These are phyloP conservation scores for Cynodonichthys magdalenae DNA, from an alignment of 2,797 vertebrate species.

Conservation along the genomic window DNA sequence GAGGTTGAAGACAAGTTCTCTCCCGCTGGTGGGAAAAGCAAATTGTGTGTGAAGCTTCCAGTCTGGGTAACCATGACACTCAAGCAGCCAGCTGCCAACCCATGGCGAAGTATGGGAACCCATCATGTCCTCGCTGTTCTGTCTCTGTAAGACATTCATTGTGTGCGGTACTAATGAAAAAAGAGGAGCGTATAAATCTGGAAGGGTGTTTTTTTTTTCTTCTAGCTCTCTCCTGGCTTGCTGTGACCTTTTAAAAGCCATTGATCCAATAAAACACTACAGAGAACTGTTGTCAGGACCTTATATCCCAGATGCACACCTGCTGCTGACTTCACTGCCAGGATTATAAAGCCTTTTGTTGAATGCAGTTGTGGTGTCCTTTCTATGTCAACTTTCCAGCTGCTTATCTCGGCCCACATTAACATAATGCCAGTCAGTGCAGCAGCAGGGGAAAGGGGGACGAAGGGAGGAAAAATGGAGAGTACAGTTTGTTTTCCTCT, in stretches of 20 bases:
- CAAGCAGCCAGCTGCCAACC: constrained; percentile 52
- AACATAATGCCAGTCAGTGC: constrained; percentile 31
- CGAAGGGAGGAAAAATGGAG: constrained; percentile 13
- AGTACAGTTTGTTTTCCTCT: constrained; percentile 57
- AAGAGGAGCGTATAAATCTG: constrained; percentile 50
- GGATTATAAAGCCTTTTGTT: constrained; percentile 63
- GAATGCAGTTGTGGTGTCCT: constrained; percentile 65
- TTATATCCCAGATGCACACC: constrained; percentile 67
- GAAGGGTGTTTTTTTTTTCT: constrained; percentile 34
- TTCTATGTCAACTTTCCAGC: constrained; percentile 46
- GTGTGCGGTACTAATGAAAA: constrained; percentile 47
- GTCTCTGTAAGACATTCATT: constrained; percentile 61
- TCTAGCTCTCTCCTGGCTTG: constrained; percentile 40
- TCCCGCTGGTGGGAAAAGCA: constrained; percentile 79
- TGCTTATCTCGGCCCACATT: constrained; percentile 37
- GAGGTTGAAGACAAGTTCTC: constrained; percentile 49
- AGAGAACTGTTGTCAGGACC: constrained; percentile 52
- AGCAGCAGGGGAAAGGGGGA: constrained; percentile 5
- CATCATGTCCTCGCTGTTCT: constrained; percentile 38
- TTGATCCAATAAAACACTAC: constrained; percentile 62
- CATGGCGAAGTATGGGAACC: constrained; percentile 38
- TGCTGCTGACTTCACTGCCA: constrained; percentile 62
- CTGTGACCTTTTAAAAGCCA: constrained; percentile 75
- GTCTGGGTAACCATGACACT: constrained; percentile 69
- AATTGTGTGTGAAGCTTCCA: constrained; percentile 70